Evolutionary conservation across 2,797 vertebrate species (phyloP).

Genomic region (Babyrousa celebensis): DNA sequence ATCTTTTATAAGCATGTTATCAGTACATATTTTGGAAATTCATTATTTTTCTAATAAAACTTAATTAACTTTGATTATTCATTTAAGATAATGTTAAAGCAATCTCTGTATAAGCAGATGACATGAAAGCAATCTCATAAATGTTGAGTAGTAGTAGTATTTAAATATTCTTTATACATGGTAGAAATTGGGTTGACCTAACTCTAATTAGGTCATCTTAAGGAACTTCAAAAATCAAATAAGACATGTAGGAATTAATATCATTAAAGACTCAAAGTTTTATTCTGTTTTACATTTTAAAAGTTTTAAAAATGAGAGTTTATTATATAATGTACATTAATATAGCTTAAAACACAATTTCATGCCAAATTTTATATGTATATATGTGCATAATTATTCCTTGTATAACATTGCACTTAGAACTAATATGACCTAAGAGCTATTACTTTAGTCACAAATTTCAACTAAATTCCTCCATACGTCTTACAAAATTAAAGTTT

Average conservation of each 20-base stretch:
- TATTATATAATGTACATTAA: neutral
- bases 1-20: neutral
- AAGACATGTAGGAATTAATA: neutral
- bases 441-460: constrained; percentile 69
- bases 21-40: neutral
- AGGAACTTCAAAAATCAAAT: constrained; percentile 11
- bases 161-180: neutral
- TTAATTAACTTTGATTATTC: constrained; percentile 47
- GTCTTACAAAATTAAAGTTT: constrained; percentile 49
- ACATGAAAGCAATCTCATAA: neutral
- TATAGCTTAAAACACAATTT: constrained; percentile 4
- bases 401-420: neutral
- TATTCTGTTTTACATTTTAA: constrained; percentile 15
- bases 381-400: neutral
- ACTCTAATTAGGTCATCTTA: neutral
- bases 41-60: neutral
- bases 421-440: constrained; percentile 26
- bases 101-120: neutral
- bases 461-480: neutral
- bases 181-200: neutral
- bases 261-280: neutral
- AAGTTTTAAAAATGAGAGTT: neutral
- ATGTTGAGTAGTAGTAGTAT: neutral
- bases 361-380: neutral
- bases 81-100: neutral